Base-by-base conservation (phyloP, 1,140 invertebrate genomes). In the Chionoecetes opilio region DNA sequence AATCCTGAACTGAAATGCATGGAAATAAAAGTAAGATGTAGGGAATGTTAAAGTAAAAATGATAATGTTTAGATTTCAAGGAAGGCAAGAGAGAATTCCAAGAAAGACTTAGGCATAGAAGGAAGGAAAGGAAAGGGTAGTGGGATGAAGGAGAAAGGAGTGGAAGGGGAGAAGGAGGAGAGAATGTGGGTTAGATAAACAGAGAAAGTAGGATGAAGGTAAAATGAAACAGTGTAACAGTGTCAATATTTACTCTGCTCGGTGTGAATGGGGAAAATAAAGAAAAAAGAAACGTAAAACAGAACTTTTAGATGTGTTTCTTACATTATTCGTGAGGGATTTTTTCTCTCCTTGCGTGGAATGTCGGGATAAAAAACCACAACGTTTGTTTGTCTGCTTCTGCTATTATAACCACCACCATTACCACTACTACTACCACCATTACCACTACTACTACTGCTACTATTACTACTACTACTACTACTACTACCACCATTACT, bases 181-280 rank as follows among this genome's bases (percentile, higher is more conserved):
- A 6, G 63, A 75, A n/a, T 75, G 63, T n/a, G 26, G 63, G 63
- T 17, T n/a, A 75, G 63, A 75, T 75, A 75, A 75, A 75, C 63
- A 75, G 63, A 75, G 63, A n/a, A 75, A 75, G 63, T 75, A 75
- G 63, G n/a, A 75, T 75, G 63, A 75, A 26, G 63, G 63, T 75
- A n/a, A 75, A 75, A 75, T 26, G 63, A 26, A n/a, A 75, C 63
- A 75, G 63, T 75, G 63, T 75, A 75, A 26, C 63, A 75, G 63
- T 75, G 63, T 75, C 63, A 75, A 75, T 75, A 75, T 75, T 75
- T 75, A 75, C 63, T 75, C 63, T 26, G 21, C 63, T 75, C 63
- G 63, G 63, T 75, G 21, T 75, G 63, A 75, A 75, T 75, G 6
- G 63, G 63, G n/a, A n/a, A 75, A 21, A 75, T 75, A 75, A 75